Conservation (phyloP, 2,888 invertebrate genomes). For the Agrochola litura region DNA sequence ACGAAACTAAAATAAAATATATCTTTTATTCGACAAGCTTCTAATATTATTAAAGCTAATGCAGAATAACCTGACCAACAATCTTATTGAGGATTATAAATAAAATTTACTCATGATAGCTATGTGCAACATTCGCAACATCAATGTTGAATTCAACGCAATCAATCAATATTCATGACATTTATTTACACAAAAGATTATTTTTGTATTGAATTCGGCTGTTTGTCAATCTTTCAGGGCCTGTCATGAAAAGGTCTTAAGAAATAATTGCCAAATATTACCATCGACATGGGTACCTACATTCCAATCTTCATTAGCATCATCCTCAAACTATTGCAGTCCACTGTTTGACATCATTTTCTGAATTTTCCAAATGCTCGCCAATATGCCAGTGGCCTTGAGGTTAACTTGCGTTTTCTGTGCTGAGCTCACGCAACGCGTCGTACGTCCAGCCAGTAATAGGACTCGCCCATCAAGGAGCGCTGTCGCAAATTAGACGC, state of each 20-base stretch:
- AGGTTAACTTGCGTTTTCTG: too few species aligned
- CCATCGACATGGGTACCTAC: neutral
- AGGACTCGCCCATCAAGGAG: too few species aligned
- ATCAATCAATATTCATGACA: constrained; percentile 9
- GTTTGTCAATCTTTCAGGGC: neutral
- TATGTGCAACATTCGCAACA: neutral
- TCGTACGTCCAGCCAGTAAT: too few species aligned
- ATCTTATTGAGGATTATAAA: neutral
- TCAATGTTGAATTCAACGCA: constrained; percentile 4
- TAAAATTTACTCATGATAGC: neutral
- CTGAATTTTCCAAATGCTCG: neutral
- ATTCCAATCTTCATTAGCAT: neutral
- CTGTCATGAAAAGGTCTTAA: neutral
- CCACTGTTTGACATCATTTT: neutral
- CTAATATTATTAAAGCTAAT: neutral
- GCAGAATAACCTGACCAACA: neutral
- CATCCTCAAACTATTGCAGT: neutral
- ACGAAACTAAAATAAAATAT: neutral
- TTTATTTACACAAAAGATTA: neutral
- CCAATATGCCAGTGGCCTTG: too few species aligned
- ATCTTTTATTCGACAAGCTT: neutral
- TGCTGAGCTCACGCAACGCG: too few species aligned
- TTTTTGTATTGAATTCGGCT: constrained; percentile 1
- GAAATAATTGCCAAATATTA: neutral
- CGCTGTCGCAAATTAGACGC: too few species aligned